Conservation (phyloP, 1,140 invertebrate genomes). For the Semibalanus balanoides region DNA sequence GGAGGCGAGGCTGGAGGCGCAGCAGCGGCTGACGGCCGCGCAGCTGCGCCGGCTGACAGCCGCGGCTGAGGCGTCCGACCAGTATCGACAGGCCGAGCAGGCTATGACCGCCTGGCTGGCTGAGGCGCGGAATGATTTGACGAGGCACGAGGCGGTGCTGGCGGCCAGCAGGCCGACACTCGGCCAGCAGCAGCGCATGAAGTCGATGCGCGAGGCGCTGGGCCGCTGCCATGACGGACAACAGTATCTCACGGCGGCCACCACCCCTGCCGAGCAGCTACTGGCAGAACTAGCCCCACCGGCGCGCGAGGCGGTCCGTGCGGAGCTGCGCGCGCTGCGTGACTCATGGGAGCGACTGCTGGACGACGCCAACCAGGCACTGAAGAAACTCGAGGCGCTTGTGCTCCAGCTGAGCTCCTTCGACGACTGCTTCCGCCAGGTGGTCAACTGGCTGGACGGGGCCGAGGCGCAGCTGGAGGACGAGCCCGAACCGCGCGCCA, state of each 20-base stretch:
- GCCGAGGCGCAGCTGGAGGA: conserved; percentile 47
- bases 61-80: not conserved
- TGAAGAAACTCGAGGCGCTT: conserved; percentile 70
- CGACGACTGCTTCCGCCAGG: conserved; percentile 70
- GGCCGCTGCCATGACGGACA: not conserved
- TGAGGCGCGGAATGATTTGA: not conserved
- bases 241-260: not conserved
- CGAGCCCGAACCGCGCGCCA: conserved; percentile 51
- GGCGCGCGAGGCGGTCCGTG: conserved; percentile 65
- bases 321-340: conserved; percentile 61
- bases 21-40: not conserved
- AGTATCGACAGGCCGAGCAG: not conserved
- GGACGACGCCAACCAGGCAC: conserved; percentile 65
- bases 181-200: conserved; percentile 55
- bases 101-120: not conserved
- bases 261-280: not conserved
- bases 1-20: not conserved
- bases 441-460: conserved; percentile 61
- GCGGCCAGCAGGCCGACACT: conserved; percentile 54
- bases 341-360: conserved; percentile 67
- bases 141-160: conserved; percentile 36
- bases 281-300: conserved; percentile 47
- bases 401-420: conserved; percentile 76
- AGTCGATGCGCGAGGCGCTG: conserved; percentile 35
- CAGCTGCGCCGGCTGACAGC: not conserved